These are phyloP conservation scores for Chymomyza costata DNA, from an alignment of 1,140 invertebrate genomes.

Conservation along the genomic window DNA sequence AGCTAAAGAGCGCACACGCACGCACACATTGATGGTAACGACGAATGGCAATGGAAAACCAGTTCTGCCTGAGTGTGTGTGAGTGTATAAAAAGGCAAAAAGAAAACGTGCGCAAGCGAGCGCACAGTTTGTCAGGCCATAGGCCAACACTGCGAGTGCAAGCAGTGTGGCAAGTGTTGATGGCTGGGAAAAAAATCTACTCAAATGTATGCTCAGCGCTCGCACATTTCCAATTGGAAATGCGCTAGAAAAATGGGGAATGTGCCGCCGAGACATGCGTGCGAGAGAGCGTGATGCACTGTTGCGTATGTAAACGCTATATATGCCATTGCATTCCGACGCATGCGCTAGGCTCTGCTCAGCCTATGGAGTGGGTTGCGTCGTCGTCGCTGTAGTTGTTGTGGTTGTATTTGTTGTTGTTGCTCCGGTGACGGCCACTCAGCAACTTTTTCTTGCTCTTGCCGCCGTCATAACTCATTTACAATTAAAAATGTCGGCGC, in stretches of 20 bases:
- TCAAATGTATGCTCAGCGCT: slow-evolving; percentile 9
- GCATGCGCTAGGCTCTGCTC: slow-evolving; percentile 45
- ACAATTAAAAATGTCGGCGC: slow-evolving; percentile 75
- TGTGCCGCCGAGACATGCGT: slow-evolving; percentile 18
- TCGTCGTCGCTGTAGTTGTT: slow-evolving; percentile 11
- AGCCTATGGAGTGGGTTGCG: slow-evolving; percentile 16
- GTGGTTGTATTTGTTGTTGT: slow-evolving; percentile 14
- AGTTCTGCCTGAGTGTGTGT: slow-evolving; percentile 34
- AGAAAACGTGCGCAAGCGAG: slow-evolving; percentile 3
- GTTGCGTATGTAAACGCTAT: slow-evolving; percentile 10
- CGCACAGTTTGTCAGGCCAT: too few relatives aligned
- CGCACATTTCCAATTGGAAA: slow-evolving; percentile 31
- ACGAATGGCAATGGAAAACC: slow-evolving; percentile 62
- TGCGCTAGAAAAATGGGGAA: slow-evolving; percentile 15
- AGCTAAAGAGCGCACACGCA: slow-evolving; percentile 22
- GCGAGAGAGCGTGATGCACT: slow-evolving; percentile 43
- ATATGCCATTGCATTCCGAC: slow-evolving; percentile 43
- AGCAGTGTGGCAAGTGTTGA: slow-evolving; percentile 11
- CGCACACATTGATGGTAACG: slow-evolving; percentile 25
- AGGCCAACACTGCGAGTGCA: slow-evolving; percentile 18
- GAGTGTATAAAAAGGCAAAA: slow-evolving; percentile 13
- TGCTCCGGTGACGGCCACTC: slow-evolving; percentile 50
- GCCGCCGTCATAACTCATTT: slow-evolving; percentile 70
- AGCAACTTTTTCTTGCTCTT: slow-evolving; percentile 23
- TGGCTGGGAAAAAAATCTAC: slow-evolving; percentile 23